Evolutionary conservation across 2,797 vertebrate species (phyloP).

Genomic region (Micrastur ruficollis): DNA sequence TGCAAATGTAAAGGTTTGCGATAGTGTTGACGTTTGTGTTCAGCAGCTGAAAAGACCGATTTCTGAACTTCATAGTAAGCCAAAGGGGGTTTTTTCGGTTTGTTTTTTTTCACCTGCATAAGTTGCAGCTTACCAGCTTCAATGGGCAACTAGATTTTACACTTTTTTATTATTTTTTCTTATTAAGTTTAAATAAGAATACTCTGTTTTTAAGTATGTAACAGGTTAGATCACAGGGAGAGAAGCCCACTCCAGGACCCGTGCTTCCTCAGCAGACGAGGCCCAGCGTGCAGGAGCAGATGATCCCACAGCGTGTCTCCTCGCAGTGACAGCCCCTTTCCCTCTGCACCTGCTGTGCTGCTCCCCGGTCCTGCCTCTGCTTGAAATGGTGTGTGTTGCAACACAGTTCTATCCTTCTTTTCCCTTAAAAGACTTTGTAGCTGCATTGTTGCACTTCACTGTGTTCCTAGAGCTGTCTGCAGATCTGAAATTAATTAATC

Average conservation of each 20-base stretch:
- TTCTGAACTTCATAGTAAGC: too few species aligned
- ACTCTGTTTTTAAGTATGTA: too few species aligned
- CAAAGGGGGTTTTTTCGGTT: too few species aligned
- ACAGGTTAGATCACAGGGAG: neutral
- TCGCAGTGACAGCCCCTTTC: accelerated
- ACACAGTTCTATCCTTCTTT: neutral
- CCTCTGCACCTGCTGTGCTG: neutral
- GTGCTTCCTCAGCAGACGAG: neutral
- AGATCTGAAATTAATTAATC: neutral
- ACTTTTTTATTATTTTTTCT: neutral
- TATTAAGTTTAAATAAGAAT: neutral
- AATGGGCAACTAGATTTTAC: too few species aligned
- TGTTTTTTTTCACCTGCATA: neutral
- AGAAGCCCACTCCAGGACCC: too few species aligned
- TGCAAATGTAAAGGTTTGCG: neutral
- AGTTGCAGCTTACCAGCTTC: neutral
- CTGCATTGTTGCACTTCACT: neutral
- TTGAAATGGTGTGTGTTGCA: neutral
- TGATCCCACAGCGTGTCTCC: neutral
- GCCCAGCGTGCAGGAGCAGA: neutral
- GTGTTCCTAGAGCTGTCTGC: neutral
- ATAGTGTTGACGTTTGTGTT: accelerated
- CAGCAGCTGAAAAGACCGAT: neutral
- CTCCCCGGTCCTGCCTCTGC: neutral
- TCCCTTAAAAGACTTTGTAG: neutral